phyloP scores from a whole-genome alignment of 2,797 vertebrate species.

The Acanthiza pusilla region DNA sequence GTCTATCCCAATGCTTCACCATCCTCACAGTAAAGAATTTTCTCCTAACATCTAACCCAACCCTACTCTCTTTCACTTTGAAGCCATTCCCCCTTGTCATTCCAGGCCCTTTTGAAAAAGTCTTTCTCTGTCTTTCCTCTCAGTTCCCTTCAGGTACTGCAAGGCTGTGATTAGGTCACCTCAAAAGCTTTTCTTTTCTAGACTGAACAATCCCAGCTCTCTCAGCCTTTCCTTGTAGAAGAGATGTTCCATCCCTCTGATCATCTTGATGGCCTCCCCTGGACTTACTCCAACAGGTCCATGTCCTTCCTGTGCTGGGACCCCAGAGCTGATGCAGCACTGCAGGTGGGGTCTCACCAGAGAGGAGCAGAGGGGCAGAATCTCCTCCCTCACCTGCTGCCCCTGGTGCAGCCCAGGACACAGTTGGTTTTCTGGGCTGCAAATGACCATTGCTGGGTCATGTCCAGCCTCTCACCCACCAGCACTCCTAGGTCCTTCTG shows the following conservation, averaged over 20 bases:
- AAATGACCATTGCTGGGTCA: neutral
- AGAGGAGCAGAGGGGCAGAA: neutral
- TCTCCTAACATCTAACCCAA: neutral
- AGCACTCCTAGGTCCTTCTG: neutral
- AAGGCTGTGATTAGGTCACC: neutral
- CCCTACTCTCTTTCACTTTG: neutral
- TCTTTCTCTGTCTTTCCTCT: neutral
- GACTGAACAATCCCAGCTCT: neutral
- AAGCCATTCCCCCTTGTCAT: neutral
- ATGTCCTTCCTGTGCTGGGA: neutral
- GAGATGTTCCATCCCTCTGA: neutral
- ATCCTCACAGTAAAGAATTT: neutral
- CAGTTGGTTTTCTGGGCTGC: neutral
- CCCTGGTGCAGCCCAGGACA: neutral
- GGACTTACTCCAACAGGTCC: neutral
- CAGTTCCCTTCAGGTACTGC: neutral
- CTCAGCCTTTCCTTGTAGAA: neutral
- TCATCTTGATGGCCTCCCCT: neutral
- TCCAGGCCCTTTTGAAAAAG: neutral
- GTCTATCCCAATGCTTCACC: neutral
- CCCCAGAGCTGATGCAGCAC: neutral
- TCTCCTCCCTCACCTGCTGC: neutral
- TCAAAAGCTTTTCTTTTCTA: neutral
- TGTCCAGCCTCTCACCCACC: neutral
- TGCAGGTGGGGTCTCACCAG: neutral